phyloP scores from a whole-genome alignment of 2,113 vertebrate genomes.

The Corvus moneduloides region DNA sequence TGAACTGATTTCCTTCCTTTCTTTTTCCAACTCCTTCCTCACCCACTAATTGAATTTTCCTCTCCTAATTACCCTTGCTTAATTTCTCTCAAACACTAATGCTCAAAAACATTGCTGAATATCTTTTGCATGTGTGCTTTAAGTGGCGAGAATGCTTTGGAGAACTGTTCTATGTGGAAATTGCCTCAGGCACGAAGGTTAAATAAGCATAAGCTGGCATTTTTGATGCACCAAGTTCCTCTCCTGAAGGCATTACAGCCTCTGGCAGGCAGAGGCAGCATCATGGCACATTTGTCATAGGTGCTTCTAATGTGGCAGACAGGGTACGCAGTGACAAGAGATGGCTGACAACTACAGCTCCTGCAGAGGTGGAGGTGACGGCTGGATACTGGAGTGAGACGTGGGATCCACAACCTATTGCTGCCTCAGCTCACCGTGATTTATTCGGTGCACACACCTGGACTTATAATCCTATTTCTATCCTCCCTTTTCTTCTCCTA shows the following conservation, averaged over 20 bases:
- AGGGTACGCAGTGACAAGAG: background rate
- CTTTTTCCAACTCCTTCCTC: background rate
- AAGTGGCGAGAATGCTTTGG: background rate
- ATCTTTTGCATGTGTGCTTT: background rate
- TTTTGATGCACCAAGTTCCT: background rate
- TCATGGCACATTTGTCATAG: background rate
- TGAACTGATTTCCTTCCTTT: conserved; percentile 19
- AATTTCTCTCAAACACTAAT: background rate
- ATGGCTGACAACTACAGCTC: background rate
- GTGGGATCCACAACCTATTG: background rate
- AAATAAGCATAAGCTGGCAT: background rate
- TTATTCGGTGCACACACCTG: background rate
- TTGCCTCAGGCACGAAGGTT: background rate
- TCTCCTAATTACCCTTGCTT: background rate
- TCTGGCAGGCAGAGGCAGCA: background rate
- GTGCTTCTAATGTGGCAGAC: background rate
- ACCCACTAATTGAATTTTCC: conserved; percentile 12
- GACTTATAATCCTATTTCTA: background rate
- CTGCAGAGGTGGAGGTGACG: background rate
- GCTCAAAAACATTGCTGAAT: background rate
- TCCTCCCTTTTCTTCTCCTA: background rate
- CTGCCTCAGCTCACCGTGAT: background rate
- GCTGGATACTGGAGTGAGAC: background rate
- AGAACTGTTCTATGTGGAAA: background rate
- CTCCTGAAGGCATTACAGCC: background rate